These are phyloP conservation scores for Elanus axillaris DNA, from an alignment of 2,113 vertebrate species.

Conservation along the genomic window DNA sequence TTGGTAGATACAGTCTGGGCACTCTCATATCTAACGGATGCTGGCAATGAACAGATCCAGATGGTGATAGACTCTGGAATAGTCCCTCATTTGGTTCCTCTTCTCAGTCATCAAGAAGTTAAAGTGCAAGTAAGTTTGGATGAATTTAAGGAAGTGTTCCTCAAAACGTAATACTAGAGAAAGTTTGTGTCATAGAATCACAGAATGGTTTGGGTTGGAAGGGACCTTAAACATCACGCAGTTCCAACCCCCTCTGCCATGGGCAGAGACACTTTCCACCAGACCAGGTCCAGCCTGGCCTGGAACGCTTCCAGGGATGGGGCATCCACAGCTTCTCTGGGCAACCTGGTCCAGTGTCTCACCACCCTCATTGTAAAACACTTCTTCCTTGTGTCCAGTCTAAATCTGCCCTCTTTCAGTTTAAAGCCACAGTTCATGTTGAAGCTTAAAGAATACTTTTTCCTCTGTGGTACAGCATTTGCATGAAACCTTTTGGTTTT, in stretches of 20 bases:
- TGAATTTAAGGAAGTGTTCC: not conserved
- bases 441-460: not conserved
- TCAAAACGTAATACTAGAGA: not conserved
- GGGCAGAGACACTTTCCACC: too few relatives aligned
- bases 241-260: too few relatives aligned
- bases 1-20: constrained; percentile 99
- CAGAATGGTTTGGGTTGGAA: too few relatives aligned
- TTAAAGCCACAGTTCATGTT: not conserved
- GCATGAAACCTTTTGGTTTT: not conserved
- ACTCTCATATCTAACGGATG: constrained; percentile 96
- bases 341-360: too few relatives aligned
- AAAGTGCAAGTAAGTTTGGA: constrained; percentile 90
- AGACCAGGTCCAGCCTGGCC: too few relatives aligned
- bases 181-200: not conserved
- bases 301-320: too few relatives aligned
- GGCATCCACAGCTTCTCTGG: too few relatives aligned
- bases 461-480: not conserved
- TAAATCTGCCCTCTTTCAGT: too few relatives aligned
- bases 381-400: too few relatives aligned
- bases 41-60: constrained; percentile 98
- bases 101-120: constrained; percentile 98
- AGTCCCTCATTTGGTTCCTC: constrained; percentile 94
- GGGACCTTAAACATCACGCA: too few relatives aligned
- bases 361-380: too few relatives aligned
- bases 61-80: constrained; percentile 99